Percentiles rank a stretch among this genome's conserved stretches.
Evolutionary conservation across 2,888 invertebrate genomes (phyloP).

Genomic region (Mesoligia furuncula): DNA sequence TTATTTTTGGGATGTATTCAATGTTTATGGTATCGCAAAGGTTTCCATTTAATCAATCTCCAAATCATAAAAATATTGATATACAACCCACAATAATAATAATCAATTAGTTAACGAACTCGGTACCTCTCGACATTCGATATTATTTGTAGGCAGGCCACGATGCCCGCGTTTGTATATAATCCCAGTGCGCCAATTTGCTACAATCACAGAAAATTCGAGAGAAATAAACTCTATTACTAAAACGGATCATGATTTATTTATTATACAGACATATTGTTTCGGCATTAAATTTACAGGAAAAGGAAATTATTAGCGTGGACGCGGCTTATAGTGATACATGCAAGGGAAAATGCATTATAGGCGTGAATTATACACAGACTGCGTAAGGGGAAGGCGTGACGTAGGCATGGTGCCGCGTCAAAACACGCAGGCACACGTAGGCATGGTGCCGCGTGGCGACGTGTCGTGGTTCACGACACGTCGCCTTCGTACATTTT

Average conservation of each 20-base stretch:
- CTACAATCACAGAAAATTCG: slow-evolving; percentile 7
- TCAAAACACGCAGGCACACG: too few species aligned
- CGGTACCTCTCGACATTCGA: background rate
- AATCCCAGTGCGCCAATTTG: slow-evolving; percentile 4
- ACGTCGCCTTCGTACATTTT: too few species aligned
- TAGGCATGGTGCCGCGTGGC: too few species aligned
- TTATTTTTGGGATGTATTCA: background rate
- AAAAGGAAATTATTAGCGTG: background rate
- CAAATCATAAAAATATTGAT: background rate
- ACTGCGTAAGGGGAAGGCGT: too few species aligned
- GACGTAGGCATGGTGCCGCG: too few species aligned
- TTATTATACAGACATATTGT: background rate
- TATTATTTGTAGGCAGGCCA: slow-evolving; percentile 9
- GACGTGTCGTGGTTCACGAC: too few species aligned
- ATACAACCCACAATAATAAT: background rate
- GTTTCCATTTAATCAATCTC: slow-evolving; percentile 4
- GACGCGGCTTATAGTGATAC: background rate
- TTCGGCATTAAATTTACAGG: background rate
- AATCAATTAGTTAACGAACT: slow-evolving; percentile 8
- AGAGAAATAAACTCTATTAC: background rate
- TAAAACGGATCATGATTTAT: background rate
- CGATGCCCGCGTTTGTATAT: background rate
- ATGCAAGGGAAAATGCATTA: too few species aligned
- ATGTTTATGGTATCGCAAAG: background rate
- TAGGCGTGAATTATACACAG: too few species aligned